Base-by-base conservation (phyloP, 1,140 invertebrate genomes). In the Hetaerina americana region DNA sequence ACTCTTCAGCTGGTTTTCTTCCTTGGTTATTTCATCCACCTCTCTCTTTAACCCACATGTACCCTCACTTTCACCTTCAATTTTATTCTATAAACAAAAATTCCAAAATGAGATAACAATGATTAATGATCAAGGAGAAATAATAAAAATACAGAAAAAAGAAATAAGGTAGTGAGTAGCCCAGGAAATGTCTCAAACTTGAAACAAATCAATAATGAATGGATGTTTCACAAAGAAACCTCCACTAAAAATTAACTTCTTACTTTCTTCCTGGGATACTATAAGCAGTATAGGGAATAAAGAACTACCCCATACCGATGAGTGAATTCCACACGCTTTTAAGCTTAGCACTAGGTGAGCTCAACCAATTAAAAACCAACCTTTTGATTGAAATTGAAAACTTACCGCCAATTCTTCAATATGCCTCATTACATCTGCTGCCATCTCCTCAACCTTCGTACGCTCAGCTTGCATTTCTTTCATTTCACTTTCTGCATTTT, bases 1-100 rank as follows among this genome's bases (percentile, higher is more conserved):
- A 2, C 85, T 83, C 77, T 89, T 92, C 66, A 89, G 78, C 73
- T 89, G 85, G 70, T 87, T 89, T 76, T 92, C 90, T 66, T 86
- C 81, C 24, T 84, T 83, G 66, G 86, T 83, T 0, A 91, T 78
- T 67, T 82, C 81, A 0, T 84, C 79, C 26, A 91, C 83, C 75
- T 89, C 86, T 73, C 87, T 81, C 74, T 89, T 87, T 0, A 87
- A 78, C n/a, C 81, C 82, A 0, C 24, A 29, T 18, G 29, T 68
- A 69, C 24, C 57, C 18, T 66, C 29, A 68, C 24, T 66, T 74
- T 74, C 12, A 68, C 57, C 26, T 25, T 26, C 27, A 57, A 57
- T 27, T 66, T 73, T 67, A 27, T 73, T 40, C 73, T 73, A 31
- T 5, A 68, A 72, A 27, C 5, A 73, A 66, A 72, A 24, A n/a